A percentile compares a stretch with the other conserved stretches of the same genome.
Evolutionary conservation across 2,888 invertebrate species (phyloP).

Genomic region (Melanostoma scalare): DNA sequence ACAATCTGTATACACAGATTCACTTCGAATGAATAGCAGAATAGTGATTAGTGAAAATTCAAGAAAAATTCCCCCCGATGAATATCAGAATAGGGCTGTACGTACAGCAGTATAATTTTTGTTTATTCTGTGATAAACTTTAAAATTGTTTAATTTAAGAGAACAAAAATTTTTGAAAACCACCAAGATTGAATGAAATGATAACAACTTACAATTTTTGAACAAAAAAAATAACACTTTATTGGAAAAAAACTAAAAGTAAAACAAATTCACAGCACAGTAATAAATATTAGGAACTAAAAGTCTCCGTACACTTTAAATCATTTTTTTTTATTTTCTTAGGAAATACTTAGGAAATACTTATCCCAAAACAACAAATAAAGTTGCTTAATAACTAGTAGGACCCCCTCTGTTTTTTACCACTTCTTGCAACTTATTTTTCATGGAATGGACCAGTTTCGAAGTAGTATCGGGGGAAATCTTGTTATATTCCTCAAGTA

Average conservation of each 20-base stretch:
- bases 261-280: not conserved
- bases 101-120: not conserved
- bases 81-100: no score
- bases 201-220: no score
- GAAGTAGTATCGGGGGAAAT: not conserved
- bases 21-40: no score
- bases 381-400: not conserved
- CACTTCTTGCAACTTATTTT: not conserved
- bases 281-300: not conserved
- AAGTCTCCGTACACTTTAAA: not conserved
- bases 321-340: not conserved
- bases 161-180: not conserved
- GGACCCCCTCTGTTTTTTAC: not conserved
- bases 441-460: not conserved
- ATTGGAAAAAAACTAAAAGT: not conserved
- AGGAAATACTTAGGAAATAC: not conserved
- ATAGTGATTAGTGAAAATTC: no score
- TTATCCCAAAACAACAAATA: not conserved
- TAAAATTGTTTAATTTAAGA: not conserved
- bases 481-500: not conserved
- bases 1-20: no score
- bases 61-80: no score
- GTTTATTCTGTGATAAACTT: not conserved
- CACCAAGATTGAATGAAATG: not conserved
- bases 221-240: constrained; percentile 2